Evolutionary conservation across 2,888 invertebrate species (phyloP).

Genomic region (Pristionchus mayeri): DNA sequence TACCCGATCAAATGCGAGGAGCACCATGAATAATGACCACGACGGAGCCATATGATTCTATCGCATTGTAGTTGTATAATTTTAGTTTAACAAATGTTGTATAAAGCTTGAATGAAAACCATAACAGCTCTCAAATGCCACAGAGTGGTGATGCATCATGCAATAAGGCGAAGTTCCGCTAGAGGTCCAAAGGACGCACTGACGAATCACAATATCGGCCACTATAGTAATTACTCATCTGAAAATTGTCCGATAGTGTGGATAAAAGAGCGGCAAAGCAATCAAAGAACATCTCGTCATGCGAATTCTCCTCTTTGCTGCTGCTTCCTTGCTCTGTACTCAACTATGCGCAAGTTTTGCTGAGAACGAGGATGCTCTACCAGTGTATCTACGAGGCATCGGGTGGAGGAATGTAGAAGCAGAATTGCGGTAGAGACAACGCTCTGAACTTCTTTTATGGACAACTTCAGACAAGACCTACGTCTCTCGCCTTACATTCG

Average conservation of each 20-base stretch:
- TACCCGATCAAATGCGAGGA: neutral
- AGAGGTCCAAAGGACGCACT: no score
- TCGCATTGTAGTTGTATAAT: neutral
- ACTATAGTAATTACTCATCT: no score
- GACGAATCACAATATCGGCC: no score
- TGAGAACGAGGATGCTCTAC: neutral
- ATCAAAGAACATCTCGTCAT: neutral
- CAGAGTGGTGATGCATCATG: no score
- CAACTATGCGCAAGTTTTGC: neutral
- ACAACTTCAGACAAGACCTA: neutral
- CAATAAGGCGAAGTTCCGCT: no score
- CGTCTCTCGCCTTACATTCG: neutral
- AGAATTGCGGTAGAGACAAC: neutral
- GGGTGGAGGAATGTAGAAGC: constrained; percentile 4
- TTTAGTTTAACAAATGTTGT: no score
- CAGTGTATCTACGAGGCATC: neutral
- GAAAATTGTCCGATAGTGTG: no score
- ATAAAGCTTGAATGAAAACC: no score
- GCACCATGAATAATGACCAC: neutral
- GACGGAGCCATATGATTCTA: neutral
- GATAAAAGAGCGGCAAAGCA: neutral
- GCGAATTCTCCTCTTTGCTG: neutral
- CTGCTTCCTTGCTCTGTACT: neutral
- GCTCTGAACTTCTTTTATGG: neutral
- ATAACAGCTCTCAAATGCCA: no score